Evolutionary conservation across 2,113 vertebrate genomes (phyloP), one percentile per base, ranked within the genome.

Genomic region (Phalacrocorax brasilianus): DNA sequence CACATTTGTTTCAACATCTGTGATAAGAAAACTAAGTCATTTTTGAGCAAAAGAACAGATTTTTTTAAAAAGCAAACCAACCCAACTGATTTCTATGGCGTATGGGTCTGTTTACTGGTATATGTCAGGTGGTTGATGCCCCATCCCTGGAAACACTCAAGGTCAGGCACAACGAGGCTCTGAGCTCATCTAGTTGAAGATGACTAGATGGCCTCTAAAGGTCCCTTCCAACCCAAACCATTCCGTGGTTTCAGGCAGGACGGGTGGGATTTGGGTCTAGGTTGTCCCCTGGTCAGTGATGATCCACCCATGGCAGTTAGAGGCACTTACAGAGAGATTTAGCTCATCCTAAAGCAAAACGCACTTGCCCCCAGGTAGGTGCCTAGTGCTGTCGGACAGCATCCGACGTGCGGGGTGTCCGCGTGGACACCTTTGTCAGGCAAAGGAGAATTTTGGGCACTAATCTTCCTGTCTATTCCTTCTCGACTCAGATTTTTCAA

Each of bases 321-420:
- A n/a, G 53, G 32, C 26, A 6, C 30, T 15, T 58, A 23, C 14
- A 33, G 58, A 56, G 49, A 11, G n/a, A 5, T 63, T 30, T 7
- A 47, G 21, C 30, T 42, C 30, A 5, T 22, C 40, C 56, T 12
- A 32, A 27, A 38, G 35, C 62, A 67, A 5, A 4, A 19, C 44
- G 24, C 6, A 0, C 19, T 15, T n/a, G 18, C 16, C 24, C 19
- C 0, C 20, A 5, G 5, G 13, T 35, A 5, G 38, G 38, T 20
- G 38, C 27, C 14, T 9, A 5, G 22, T 12, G 6, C 32, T 24
- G 11, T 20, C 24, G 35, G 49, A 8, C 6, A 3, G 27, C 14
- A 32, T 47, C 75, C 3, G 10, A 12, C 11, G 4, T 0, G 2
- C 3, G 1, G 15, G 9, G 6, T 26, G 20, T 12, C 53, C 6